Base-by-base conservation (phyloP, 2,113 vertebrate species). In the Chaetodon trifascialis region DNA sequence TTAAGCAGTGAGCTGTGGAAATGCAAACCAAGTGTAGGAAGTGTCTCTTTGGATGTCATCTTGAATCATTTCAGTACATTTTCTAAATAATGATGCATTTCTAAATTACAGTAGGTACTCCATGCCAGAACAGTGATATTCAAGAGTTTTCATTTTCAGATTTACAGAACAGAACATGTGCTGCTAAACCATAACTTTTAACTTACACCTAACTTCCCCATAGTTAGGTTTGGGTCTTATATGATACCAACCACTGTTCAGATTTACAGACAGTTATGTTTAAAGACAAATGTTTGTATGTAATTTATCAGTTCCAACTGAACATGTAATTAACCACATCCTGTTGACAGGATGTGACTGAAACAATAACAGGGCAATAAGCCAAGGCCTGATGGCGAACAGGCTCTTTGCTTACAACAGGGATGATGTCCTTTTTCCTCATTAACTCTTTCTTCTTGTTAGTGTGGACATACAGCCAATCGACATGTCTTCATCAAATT, bases 301-400 rank as follows among this genome's bases (percentile, higher is more conserved):
- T 51, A 56, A 49, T 51, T 0, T 16, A 65, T 58, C 34, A n/a
- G 17, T 21, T 21, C 46, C 10, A 5, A 60, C 30, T 60, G 14
- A 36, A 15, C 23, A 38, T 42, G 21, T 56, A 40, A 65, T 60
- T 38, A 47, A 17, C 55, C 3, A 5, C 1, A 0, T 60, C 64
- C 59, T 55, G 30, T 78, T 49, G 60, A 79, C 82, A 89, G 71
- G 71, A 89, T 23, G 56, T 47, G 59, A 5, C 47, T 62, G n/a
- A 60, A 86, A 84, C 80, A 79, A 84, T 76, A 64, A 16, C 0
- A 0, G 19, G 52, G 70, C 60, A 65, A 34, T 25, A 17, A 65
- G 73, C 68, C 68, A 70, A 3, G 12, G 11, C 59, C 25, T 73
- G 51, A 34, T 25, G 47, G 40, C 63, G 74, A 79, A 85, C 11